A percentile compares a stretch with the other conserved stretches of the same genome.
These are phyloP conservation scores for Arctopsyche grandis DNA, from an alignment of 1,140 invertebrate species.

Conservation along the genomic window DNA sequence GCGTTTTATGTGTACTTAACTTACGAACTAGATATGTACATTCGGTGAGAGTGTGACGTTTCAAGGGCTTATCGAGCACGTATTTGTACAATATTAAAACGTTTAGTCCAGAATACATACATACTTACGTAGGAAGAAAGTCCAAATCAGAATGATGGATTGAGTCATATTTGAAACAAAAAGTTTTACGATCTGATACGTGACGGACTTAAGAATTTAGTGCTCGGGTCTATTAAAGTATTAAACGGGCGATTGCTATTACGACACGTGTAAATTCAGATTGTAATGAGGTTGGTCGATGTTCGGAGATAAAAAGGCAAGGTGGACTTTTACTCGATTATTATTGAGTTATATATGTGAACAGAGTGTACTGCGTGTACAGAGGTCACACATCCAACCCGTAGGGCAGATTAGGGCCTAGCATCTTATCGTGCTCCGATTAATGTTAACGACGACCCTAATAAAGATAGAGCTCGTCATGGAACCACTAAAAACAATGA, in stretches of 20 bases:
- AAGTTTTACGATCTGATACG: not conserved
- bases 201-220: not conserved
- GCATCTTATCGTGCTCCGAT: conserved; percentile 2
- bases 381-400: not conserved
- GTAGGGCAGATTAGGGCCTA: conserved; percentile 10
- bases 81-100: not conserved
- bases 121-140: not conserved
- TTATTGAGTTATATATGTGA: not conserved
- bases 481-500: not conserved
- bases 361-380: not conserved
- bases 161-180: conserved; percentile 23
- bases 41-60: not conserved
- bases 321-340: too few relatives aligned
- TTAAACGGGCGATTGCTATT: conserved; percentile 24
- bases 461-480: conserved; percentile 26
- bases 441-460: conserved; percentile 28
- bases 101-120: not conserved
- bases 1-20: too few relatives aligned
- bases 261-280: not conserved
- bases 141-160: conserved; percentile 17
- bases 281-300: too few relatives aligned
- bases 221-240: not conserved
- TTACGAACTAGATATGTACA: too few relatives aligned
- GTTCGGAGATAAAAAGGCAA: too few relatives aligned
- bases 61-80: conserved; percentile 6